A percentile compares a stretch with the other conserved stretches of the same genome.
phyloP scores from a whole-genome alignment of 2,797 vertebrate genomes.

The Enteromius fasciolatus region DNA sequence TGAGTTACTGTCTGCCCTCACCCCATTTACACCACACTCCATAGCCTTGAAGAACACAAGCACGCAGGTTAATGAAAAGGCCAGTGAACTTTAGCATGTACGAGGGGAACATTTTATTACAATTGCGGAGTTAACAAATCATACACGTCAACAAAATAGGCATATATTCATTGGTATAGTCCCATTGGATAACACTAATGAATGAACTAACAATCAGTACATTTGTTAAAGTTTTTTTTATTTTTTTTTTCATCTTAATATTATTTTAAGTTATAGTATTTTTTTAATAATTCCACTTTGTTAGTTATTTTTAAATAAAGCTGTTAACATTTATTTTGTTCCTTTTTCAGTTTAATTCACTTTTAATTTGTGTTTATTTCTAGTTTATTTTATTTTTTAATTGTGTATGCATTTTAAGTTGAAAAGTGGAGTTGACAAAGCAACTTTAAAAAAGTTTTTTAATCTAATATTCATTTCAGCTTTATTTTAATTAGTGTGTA shows the following conservation, averaged over 20 bases:
- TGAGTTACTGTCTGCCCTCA: conserved; percentile 30
- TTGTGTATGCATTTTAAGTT: neutral
- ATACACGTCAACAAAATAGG: neutral
- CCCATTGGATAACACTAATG: neutral
- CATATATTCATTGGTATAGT: neutral
- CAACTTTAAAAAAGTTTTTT: neutral
- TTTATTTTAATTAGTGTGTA: no score
- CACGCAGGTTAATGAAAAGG: conserved; percentile 18
- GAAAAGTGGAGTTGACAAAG: neutral
- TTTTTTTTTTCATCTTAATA: neutral
- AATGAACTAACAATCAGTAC: neutral
- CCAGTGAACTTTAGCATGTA: conserved; percentile 39
- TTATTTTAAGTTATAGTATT: neutral
- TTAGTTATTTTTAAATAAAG: neutral
- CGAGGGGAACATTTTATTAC: conserved; percentile 1
- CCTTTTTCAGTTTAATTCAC: neutral
- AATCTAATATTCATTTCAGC: neutral
- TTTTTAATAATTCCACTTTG: neutral
- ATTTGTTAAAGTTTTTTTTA: no score
- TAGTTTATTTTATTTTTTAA: neutral
- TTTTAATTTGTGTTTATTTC: neutral
- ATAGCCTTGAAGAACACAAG: conserved; percentile 28
- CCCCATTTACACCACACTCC: conserved; percentile 14
- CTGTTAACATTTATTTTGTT: neutral
- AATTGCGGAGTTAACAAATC: neutral